Base-by-base conservation (phyloP, 2,113 vertebrate genomes). In the Macaca mulatta region DNA sequence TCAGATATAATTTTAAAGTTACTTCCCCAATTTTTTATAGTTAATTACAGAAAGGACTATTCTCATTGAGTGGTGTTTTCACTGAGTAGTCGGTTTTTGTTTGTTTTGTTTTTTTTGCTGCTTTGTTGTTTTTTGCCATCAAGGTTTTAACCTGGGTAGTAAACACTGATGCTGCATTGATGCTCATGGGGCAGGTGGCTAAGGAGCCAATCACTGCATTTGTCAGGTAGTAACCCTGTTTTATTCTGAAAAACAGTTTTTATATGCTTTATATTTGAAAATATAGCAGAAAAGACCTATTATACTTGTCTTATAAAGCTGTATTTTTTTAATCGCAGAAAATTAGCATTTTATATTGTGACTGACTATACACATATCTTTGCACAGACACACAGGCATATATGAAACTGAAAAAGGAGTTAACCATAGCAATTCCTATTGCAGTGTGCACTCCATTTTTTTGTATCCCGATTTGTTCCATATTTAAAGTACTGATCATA, bases 1-100 rank as follows among this genome's bases (percentile, higher is more conserved):
- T 95, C 55, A 93, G 89, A 94, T 52, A 1, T 90, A 52, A 77
- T 95, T 96, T 95, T 85, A 50, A 85, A 85, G 30, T 85, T 91
- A 93, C 77, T 79, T 16, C 45, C 25, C 32, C 8, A 23, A 23
- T 38, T 93, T 90, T 52, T 89, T 82, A 70, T 86, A 55, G 52
- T 74, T 67, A 89, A 8, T 78, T 94, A 23, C 43, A 43, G 70
- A 81, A 96, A 92, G 72, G 84, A 50, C n/a, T 89, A 10, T 74
- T 93, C 16, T 96, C 35, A 30, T n/a, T 74, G 32, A 69, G 32
- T 69, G 32, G 32, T 69, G 32, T 69, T 64, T 64, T 64, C 30
- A 64, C 12, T 74, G 22, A 91, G 13, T 20, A 67, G 2, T 82
- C 50, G 89, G 59, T 77, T 75, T 89, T 72, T 12, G 2, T 64